Conservation (phyloP, 2,113 vertebrate species). For the Oreochromis aureus region DNA sequence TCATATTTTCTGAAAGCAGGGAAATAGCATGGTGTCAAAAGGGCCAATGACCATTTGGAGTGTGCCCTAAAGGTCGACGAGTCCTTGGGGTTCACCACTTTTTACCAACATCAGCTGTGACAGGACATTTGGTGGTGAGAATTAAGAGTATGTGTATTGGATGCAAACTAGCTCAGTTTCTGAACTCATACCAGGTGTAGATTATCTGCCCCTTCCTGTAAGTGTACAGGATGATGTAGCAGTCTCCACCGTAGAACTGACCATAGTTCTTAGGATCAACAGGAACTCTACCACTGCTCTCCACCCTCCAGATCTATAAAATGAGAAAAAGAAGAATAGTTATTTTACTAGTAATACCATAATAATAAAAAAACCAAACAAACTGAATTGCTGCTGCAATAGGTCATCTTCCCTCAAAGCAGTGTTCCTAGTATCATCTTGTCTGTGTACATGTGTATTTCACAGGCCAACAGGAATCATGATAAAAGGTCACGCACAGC, state of each 20-base stretch:
- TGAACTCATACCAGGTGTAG: conserved; percentile 81
- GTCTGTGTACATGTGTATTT: too few relatives aligned
- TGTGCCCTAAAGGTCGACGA: not conserved
- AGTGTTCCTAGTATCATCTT: not conserved
- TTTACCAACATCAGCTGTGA: not conserved
- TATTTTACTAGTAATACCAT: not conserved
- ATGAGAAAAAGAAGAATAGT: not conserved
- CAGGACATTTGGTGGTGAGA: not conserved
- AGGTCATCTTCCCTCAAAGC: not conserved
- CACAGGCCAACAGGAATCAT: not conserved
- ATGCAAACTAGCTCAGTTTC: not conserved
- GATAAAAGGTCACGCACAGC: not conserved
- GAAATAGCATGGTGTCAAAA: not conserved
- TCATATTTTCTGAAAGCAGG: not conserved
- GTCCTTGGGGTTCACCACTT: not conserved
- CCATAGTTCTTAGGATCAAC: conserved; percentile 70
- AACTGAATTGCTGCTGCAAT: not conserved
- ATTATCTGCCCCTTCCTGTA: conserved; percentile 82
- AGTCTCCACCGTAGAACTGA: conserved; percentile 89
- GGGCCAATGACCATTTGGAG: not conserved
- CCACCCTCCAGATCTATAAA: conserved; percentile 86
- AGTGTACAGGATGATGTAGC: conserved; percentile 90
- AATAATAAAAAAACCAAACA: not conserved
- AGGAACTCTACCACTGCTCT: conserved; percentile 75
- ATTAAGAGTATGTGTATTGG: not conserved